Conservation (phyloP, 2,888 invertebrate genomes). For the Pristionchus arcanus region DNA sequence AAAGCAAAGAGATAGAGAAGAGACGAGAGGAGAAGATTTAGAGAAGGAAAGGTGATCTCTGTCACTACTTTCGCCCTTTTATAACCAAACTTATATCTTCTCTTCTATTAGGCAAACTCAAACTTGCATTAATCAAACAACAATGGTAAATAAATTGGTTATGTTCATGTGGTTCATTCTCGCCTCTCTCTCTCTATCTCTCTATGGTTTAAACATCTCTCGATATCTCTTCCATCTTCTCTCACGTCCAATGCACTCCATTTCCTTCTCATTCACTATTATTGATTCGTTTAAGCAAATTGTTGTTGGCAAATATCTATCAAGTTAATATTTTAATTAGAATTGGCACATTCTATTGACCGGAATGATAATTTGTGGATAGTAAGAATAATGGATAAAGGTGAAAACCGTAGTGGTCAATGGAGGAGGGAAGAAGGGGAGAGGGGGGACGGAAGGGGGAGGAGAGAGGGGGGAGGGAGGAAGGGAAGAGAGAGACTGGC, state of each 20-base stretch:
- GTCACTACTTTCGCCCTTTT: conserved; percentile 12
- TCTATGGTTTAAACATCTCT: conserved; percentile 12
- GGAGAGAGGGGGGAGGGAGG: neutral
- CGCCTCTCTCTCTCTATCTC: neutral
- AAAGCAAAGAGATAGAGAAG: conserved; percentile 20
- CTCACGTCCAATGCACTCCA: conserved; percentile 24
- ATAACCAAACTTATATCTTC: neutral
- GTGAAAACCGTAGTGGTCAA: neutral
- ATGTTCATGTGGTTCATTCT: neutral
- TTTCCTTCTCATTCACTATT: neutral
- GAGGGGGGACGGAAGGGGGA: neutral
- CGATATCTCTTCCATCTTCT: conserved; percentile 9
- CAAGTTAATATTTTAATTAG: neutral
- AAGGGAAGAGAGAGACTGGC: neutral
- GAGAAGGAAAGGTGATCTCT: neutral
- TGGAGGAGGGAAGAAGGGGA: neutral
- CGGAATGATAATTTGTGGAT: neutral
- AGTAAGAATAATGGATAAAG: neutral
- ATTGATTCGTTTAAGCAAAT: neutral
- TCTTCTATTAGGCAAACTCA: no score
- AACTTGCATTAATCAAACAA: neutral
- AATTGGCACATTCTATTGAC: no score
- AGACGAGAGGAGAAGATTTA: neutral
- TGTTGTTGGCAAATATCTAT: neutral
- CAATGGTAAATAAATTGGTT: neutral